phyloP scores from a whole-genome alignment of 1,140 invertebrate species.

The Papilio polyxenes region DNA sequence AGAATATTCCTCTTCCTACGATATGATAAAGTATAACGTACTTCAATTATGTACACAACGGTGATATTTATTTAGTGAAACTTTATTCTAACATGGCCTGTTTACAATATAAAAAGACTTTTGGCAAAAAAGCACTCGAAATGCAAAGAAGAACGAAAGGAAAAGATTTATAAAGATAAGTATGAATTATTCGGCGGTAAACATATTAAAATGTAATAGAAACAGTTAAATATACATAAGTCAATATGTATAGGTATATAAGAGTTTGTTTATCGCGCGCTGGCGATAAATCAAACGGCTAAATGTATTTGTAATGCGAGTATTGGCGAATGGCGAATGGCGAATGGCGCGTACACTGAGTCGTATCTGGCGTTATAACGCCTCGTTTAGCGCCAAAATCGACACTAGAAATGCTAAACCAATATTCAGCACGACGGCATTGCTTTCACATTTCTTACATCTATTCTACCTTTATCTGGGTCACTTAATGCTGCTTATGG shows the following conservation, averaged over 20 bases:
- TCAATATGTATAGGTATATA: background rate
- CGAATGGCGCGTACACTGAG: background rate
- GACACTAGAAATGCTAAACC: conserved; percentile 15
- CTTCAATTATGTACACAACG: background rate
- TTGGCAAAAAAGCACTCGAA: too few relatives aligned
- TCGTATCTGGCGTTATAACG: conserved; percentile 12
- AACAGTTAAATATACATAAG: background rate
- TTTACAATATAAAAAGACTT: too few relatives aligned
- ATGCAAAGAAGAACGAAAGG: background rate
- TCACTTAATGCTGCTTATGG: background rate
- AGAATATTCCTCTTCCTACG: background rate
- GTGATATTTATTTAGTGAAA: background rate
- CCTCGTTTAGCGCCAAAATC: background rate
- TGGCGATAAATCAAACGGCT: conserved; percentile 8
- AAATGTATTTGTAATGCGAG: conserved; percentile 16
- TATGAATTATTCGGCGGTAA: background rate
- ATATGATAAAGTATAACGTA: background rate
- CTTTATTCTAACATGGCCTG: too few relatives aligned
- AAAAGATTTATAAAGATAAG: background rate
- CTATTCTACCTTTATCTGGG: background rate
- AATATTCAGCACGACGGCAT: background rate
- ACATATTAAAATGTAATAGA: conserved; percentile 6
- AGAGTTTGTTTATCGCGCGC: background rate
- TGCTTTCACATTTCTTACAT: background rate
- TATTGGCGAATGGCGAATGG: too few relatives aligned